Base-by-base conservation (phyloP, 2,888 invertebrate genomes). In the Dichetophora obliterata region DNA sequence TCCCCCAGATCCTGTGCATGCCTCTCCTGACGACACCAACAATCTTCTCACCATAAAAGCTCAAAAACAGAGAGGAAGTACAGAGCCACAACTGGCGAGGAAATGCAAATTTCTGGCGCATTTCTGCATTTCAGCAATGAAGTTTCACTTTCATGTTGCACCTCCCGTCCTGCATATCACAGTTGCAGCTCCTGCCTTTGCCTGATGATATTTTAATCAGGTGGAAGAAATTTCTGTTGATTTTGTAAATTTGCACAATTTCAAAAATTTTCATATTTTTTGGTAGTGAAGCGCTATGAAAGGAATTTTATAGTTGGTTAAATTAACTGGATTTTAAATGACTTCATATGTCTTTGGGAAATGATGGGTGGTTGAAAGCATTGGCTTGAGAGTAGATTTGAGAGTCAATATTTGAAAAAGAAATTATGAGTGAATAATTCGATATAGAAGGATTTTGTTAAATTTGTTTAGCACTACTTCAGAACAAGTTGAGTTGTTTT, bases 331-430 rank as follows among this genome's bases (percentile, higher is more conserved):
- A 69, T 69, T 69, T 69, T 69, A 69, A 69, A 69, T 69, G 69
- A 69, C 69, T 69, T 52, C 19, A 69, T 65, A 34, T 65, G 65
- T 5, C 24, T 19, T 34, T n/a, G 54, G 19, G 8, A 9, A 16
- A 63, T 5, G 63, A 14, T 31, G 19, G 14, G 27, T n/a, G 65
- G 65, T 54, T 27, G 37, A 11, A 11, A 43, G 43, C 11, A 14
- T 34, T 34, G 37, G 34, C 19, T 14, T 9, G 14, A 24, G 52
- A 11, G 34, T 34, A 19, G 5, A 84, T 80, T 85, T 84, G 22
- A 78, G 85, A 79, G 80, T 84, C 84, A 84, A 85, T 84, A 84
- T 84, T 84, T 84, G 85, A 84, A 81, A 80, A 78, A 82, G 71
- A 83, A 84, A 84, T 85, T 85, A 84, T 85, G 83, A 69, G 50